Evolutionary conservation across 2,113 vertebrate genomes (phyloP), one percentile per base, ranked within the genome.

Genomic region (Nycticryphes semicollaris): DNA sequence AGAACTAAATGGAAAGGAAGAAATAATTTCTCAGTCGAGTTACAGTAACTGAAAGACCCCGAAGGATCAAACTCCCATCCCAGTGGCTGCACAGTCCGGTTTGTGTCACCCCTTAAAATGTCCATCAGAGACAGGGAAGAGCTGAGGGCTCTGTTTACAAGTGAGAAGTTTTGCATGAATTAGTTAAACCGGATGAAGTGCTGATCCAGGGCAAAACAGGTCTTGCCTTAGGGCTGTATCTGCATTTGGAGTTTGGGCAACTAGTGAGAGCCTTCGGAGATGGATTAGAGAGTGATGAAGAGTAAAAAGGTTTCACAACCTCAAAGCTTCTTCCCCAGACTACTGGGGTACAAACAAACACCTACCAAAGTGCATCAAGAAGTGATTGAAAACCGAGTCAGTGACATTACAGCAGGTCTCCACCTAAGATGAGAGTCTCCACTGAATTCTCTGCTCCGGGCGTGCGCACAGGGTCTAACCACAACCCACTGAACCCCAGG

Each of bases 1-100:
- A 94, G 99, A 93, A 95, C 99, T 99, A 97, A 85, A 97, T 2
- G 92, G 73, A 97, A 95, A 90, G 68, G 68, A 96, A 96, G 86
- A 5, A 84, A 74, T 51, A n/a, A 57, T 31, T 94, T 79, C 63
- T 87, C 54, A 82, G 63, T 56, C 87, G n/a, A 47, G 18, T 54
- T 67, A 68, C 35, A 81, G 62, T 14, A 89, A 74, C 16, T 51
- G 13, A 43, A 69, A 93, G 57, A 37, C 20, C 18, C 67, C 18
- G 20, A 54, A 67, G 13, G 19, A 45, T 64, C 83, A 53, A 39
- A 81, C 30, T n/a, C 18, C n/a, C 1, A 7, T 10, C 12, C 15
- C 14, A 4, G 12, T 8, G 45, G 24, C 43, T 59, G 18, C 9
- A 50, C 7, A 33, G 64, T 16, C 62, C 72, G 51, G 5, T 66